Evolutionary conservation across 2,797 vertebrate genomes (phyloP).

Genomic region (Calcarius lapponicus): DNA sequence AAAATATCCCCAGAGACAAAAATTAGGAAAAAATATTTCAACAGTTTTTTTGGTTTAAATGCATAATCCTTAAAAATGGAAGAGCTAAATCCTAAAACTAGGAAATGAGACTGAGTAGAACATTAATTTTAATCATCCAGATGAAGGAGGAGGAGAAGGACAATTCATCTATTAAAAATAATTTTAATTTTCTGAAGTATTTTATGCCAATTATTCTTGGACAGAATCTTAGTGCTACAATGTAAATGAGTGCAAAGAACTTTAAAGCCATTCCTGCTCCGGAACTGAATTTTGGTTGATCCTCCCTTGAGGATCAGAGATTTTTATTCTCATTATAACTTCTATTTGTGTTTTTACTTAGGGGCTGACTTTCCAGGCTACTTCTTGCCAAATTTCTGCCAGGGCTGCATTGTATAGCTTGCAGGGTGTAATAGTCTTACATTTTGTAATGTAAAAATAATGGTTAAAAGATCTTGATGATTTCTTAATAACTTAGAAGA

Average conservation of each 20-base stretch:
- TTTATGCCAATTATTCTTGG: slow-evolving; percentile 6
- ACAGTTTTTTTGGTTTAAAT: not conserved
- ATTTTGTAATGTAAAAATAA: not conserved
- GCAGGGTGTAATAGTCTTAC: not conserved
- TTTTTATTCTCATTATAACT: not conserved
- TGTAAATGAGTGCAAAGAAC: not conserved
- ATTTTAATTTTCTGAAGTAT: not conserved
- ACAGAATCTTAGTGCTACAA: not conserved
- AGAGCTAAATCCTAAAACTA: not conserved
- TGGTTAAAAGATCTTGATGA: not conserved
- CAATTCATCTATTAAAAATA: not conserved
- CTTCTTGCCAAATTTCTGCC: not conserved
- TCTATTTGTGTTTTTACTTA: not conserved
- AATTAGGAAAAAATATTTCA: not conserved
- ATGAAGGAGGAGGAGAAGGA: not conserved
- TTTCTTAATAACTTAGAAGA: not conserved
- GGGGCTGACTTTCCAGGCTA: not conserved
- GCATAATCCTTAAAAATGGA: not conserved
- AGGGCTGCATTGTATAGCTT: not conserved
- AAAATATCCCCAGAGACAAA: not conserved
- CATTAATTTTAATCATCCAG: not conserved
- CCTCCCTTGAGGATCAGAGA: not conserved
- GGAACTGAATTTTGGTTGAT: not conserved
- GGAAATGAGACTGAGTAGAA: not conserved
- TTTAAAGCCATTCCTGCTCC: not conserved